Conservation (phyloP, 2,797 vertebrate genomes). For the Furcifer pardalis region DNA sequence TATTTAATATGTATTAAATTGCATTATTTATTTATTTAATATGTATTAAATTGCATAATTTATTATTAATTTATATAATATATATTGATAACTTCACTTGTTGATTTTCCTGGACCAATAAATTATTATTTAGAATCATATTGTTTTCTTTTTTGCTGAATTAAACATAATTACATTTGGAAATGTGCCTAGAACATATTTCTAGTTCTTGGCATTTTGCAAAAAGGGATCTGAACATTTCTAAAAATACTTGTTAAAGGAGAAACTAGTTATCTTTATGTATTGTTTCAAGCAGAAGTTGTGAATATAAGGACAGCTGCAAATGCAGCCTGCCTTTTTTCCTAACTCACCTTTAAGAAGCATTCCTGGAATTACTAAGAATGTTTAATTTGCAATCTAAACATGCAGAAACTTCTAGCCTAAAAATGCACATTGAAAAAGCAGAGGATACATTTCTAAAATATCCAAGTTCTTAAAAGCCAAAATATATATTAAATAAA, state of each 20-base stretch:
- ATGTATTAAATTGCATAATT: conserved; percentile 30
- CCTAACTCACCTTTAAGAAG: no score
- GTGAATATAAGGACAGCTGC: no score
- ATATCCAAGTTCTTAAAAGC: no score
- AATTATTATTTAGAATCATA: neutral
- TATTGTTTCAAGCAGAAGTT: no score
- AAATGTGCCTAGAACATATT: neutral
- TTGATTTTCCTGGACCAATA: conserved; percentile 50
- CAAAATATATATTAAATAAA: no score
- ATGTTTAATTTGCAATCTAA: no score
- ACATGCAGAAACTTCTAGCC: no score
- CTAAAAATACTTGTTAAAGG: neutral
- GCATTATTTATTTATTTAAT: conserved; percentile 17
- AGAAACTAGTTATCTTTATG: neutral
- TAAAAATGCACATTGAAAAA: no score
- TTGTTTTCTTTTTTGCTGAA: neutral
- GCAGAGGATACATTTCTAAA: no score
- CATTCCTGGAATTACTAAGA: no score
- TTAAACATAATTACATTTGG: neutral
- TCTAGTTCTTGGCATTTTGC: neutral
- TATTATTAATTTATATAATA: conserved; percentile 53
- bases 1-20: conserved; percentile 7
- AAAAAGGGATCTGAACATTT: neutral
- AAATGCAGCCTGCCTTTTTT: no score
- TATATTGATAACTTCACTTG: conserved; percentile 55